Conservation (phyloP, 2,113 vertebrate genomes). For the Alethe castanea region DNA sequence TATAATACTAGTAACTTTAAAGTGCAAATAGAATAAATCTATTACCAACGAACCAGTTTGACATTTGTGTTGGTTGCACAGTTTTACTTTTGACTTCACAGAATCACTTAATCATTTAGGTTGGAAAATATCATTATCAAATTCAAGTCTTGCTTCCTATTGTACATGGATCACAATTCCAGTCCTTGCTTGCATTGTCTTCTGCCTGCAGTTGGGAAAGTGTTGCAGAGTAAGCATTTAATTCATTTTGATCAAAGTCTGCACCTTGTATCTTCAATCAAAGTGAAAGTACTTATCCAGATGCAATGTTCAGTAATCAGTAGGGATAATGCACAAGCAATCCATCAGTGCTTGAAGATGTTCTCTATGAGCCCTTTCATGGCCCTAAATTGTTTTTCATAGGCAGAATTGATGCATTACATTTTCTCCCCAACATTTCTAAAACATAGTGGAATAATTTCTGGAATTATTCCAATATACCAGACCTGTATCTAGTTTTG, state of each 20-base stretch:
- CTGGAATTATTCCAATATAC: background rate
- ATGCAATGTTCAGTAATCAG: slow-evolving; percentile 43
- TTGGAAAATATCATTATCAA: background rate
- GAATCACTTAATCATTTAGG: background rate
- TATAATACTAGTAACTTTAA: background rate
- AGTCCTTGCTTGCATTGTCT: background rate
- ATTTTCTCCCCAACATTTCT: background rate
- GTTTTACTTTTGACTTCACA: background rate
- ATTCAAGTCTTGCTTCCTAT: background rate
- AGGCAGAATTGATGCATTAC: background rate
- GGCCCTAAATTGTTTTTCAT: background rate
- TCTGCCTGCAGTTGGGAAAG: background rate
- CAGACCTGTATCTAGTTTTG: background rate
- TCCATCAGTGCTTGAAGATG: slow-evolving; percentile 4
- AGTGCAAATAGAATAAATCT: background rate
- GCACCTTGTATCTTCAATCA: slow-evolving; percentile 26
- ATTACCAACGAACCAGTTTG: background rate
- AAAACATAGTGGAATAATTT: background rate
- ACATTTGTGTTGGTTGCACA: background rate
- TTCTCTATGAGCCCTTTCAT: background rate
- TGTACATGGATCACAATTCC: background rate
- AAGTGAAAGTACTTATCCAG: slow-evolving; percentile 5
- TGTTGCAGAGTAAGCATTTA: background rate
- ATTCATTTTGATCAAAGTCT: slow-evolving; percentile 48
- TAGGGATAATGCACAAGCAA: slow-evolving; percentile 22